Conservation (phyloP, 2,888 invertebrate species). For the Ophraella communa region DNA sequence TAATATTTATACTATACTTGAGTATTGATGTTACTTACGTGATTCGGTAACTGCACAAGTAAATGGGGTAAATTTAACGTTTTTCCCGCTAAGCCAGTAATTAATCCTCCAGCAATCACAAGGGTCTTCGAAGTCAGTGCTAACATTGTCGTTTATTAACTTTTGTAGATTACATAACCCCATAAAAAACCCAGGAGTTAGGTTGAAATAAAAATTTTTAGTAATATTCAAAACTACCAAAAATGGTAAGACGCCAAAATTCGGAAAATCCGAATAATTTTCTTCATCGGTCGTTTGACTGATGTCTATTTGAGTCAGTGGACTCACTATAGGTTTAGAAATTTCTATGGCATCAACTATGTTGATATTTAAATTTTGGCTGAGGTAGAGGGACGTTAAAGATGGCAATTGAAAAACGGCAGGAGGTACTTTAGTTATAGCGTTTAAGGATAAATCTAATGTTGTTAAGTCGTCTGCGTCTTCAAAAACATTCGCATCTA, state of each 20-base stretch:
- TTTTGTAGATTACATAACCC: slow-evolving; percentile 54
- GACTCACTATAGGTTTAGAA: slow-evolving; percentile 51
- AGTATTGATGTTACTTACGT: slow-evolving; percentile 43
- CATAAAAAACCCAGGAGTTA: slow-evolving; percentile 50
- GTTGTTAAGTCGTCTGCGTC: slow-evolving; percentile 47
- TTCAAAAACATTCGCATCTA: slow-evolving; percentile 51
- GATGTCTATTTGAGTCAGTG: slow-evolving; percentile 52
- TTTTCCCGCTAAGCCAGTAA: slow-evolving; percentile 49
- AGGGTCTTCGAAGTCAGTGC: slow-evolving; percentile 45
- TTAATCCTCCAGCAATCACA: slow-evolving; percentile 56
- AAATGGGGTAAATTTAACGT: slow-evolving; percentile 49
- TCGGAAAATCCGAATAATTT: slow-evolving; percentile 43
- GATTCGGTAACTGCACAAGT: slow-evolving; percentile 42
- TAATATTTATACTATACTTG: neutral
- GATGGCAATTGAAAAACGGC: slow-evolving; percentile 53
- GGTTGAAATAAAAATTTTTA: slow-evolving; percentile 46
- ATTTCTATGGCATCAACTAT: slow-evolving; percentile 50
- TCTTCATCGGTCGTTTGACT: slow-evolving; percentile 48
- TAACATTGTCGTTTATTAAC: slow-evolving; percentile 49
- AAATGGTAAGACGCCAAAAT: slow-evolving; percentile 50
- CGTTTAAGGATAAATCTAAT: slow-evolving; percentile 53
- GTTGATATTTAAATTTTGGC: slow-evolving; percentile 54
- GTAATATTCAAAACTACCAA: slow-evolving; percentile 52
- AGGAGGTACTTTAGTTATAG: slow-evolving; percentile 49
- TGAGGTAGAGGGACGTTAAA: slow-evolving; percentile 52